Evolutionary conservation across 2,888 invertebrate genomes (phyloP).

Genomic region (Epiblema foenella): DNA sequence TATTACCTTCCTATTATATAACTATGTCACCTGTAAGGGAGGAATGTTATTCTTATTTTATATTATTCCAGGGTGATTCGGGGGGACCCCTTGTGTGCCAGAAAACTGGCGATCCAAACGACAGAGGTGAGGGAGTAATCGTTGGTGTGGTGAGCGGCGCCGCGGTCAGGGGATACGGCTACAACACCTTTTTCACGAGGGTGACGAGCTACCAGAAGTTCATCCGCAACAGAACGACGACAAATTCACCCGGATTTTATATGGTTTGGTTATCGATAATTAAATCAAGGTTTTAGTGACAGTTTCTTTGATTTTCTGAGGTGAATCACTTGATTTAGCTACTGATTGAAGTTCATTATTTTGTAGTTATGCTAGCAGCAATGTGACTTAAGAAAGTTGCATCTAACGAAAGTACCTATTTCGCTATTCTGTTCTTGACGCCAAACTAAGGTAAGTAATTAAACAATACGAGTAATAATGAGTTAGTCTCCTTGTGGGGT

Average conservation of each 20-base stretch:
- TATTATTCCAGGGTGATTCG: constrained; percentile 65
- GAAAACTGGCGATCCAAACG: constrained; percentile 56
- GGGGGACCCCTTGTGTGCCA: constrained; percentile 69
- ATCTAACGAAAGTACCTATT: not conserved
- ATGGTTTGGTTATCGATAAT: not conserved
- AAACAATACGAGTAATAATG: too few species aligned
- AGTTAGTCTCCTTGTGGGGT: too few species aligned
- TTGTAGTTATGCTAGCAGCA: not conserved
- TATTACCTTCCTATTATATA: not conserved
- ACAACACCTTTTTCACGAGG: constrained; percentile 52
- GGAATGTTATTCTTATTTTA: not conserved
- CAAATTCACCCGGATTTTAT: not conserved
- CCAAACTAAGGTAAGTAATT: too few species aligned
- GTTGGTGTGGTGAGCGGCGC: constrained; percentile 59
- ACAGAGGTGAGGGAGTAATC: constrained; percentile 54
- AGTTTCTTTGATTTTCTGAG: not conserved
- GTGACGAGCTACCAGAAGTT: constrained; percentile 48
- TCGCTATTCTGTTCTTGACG: too few species aligned
- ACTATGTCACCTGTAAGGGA: too few species aligned
- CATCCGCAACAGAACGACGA: not conserved
- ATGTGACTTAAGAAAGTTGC: not conserved
- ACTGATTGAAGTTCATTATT: not conserved
- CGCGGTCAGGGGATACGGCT: not conserved
- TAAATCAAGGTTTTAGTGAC: not conserved
- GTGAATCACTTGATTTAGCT: not conserved